Evolutionary conservation across 2,888 invertebrate genomes (phyloP), one percentile per base, ranked within the genome.

Genomic region (Dendrolimus houi): DNA sequence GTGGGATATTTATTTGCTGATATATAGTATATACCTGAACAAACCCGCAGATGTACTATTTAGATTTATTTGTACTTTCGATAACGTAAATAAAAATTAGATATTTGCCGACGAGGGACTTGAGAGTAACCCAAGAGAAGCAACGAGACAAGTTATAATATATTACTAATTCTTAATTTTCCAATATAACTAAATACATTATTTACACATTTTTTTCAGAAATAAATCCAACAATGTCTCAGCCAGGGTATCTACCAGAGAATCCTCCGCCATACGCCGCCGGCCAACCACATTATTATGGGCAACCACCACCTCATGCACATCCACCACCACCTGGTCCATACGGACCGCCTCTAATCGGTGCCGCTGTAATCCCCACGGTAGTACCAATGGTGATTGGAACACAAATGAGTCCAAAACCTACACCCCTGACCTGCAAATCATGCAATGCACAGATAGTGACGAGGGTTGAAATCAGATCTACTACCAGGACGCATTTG

Each of bases 401-500:
- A 9, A 72, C 67, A n/a, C 66, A 60, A 7, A 75, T 85, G 72
- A 77, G 81, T 0, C 68, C 81, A 0, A 59, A 64, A 1, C 70
- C 85, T 0, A 59, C 79, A 0, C 47, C 59, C 0, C 57, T 79
- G 1, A 75, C 80, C 10, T 92, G 92, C 62, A 86, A 78, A 2
- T 83, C 83, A 1, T 92, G 93, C 60, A 81, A 85, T 42, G 72
- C 74, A 9, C 81, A 81, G 29, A 79, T 91, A 1, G 71, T 85
- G 12, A 92, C 92, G 0, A 81, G 83, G 42, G 70, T 91, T 41
- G 77, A 79, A 62, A 69, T 66, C 53, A 85, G 76, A 59, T 69
- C 92, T 8, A 83, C 88, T 0, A 81, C 85, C 8, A 87, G 83
- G 57, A 93, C 93, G 0, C 93, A 93, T 72, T 66, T 92, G 9